Percentiles rank a stretch among this genome's conserved stretches.
These are phyloP conservation scores for Pyrgus malvae DNA, from an alignment of 2,888 invertebrate species.

Conservation along the genomic window DNA sequence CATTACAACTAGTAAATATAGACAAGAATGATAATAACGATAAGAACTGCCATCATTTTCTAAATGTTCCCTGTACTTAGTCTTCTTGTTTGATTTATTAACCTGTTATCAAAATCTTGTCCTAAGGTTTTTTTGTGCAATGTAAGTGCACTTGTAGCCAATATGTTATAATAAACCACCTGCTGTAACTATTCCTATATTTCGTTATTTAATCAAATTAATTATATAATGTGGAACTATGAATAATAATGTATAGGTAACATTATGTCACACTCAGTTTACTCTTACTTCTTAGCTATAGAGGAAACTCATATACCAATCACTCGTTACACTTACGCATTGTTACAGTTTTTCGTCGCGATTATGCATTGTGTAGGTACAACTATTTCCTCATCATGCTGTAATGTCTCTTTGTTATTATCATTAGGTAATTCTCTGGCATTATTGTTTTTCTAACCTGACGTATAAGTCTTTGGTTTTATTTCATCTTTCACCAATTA, in stretches of 20 bases:
- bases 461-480: background rate
- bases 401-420: conserved; percentile 15
- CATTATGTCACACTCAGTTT: background rate
- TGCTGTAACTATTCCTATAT: too few species aligned
- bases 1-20: too few species aligned
- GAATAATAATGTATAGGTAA: background rate
- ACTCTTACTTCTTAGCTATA: background rate
- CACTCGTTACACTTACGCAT: conserved; percentile 7
- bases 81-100: too few species aligned
- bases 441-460: conserved; percentile 7
- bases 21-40: too few species aligned
- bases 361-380: conserved; percentile 1
- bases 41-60: too few species aligned
- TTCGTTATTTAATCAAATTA: too few species aligned
- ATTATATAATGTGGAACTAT: too few species aligned
- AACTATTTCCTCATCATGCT: conserved; percentile 17
- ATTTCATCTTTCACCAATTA: conserved; percentile 24
- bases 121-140: too few species aligned
- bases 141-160: too few species aligned
- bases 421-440: conserved; percentile 3
- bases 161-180: too few species aligned
- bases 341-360: conserved; percentile 9
- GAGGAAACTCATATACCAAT: conserved; percentile 1
- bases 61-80: too few species aligned
- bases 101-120: too few species aligned